Evolutionary conservation across 2,113 vertebrate genomes (phyloP).

Genomic region (Sinosuthora webbiana): DNA sequence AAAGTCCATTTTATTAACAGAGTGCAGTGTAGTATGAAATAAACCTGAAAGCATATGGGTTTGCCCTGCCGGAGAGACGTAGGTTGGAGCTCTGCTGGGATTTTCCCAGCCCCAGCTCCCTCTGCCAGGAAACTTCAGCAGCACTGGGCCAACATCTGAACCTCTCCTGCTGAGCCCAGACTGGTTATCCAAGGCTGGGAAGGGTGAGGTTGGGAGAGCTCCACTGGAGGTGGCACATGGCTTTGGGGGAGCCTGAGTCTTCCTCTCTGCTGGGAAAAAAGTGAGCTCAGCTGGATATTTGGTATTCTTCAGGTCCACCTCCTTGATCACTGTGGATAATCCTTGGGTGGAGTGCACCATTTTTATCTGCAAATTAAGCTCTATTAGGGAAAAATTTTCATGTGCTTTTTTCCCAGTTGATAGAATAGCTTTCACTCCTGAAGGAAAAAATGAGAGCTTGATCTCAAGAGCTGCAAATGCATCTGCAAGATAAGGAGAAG

Average conservation of each 20-base stretch:
- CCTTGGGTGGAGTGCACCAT: background rate
- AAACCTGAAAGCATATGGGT: slow-evolving; percentile 33
- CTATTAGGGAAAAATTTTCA: background rate
- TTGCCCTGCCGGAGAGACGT: background rate
- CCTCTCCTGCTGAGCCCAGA: background rate
- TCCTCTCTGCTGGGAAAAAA: background rate
- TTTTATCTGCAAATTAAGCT: background rate
- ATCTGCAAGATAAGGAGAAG: background rate
- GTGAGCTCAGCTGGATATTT: background rate
- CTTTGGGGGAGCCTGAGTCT: background rate
- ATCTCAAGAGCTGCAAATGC: background rate
- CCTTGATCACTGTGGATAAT: background rate
- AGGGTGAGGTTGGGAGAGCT: background rate
- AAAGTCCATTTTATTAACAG: slow-evolving; percentile 59
- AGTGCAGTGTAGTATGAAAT: slow-evolving; percentile 66
- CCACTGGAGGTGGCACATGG: background rate
- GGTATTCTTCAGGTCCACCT: background rate
- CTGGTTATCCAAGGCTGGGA: background rate
- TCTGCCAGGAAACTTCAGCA: background rate
- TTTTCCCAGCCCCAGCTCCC: background rate
- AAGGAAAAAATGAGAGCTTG: background rate
- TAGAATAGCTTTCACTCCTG: background rate
- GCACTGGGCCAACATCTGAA: background rate
- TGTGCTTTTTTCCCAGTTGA: rapidly evolving
- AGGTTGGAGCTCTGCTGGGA: background rate